These are phyloP conservation scores for Sorex araneus DNA, from an alignment of 2,113 vertebrate genomes.

Conservation along the genomic window DNA sequence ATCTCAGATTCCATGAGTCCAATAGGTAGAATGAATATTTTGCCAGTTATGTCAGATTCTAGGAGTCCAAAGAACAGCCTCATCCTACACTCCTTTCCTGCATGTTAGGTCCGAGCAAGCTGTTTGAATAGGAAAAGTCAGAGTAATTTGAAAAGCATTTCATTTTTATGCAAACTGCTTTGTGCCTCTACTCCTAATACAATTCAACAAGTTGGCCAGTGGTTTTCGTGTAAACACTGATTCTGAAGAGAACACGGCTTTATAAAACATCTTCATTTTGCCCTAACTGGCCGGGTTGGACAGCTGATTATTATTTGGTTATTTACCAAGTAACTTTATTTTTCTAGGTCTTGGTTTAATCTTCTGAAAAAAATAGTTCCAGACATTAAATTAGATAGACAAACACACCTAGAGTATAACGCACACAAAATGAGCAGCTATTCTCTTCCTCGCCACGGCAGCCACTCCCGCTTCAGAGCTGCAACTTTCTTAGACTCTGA, in stretches of 20 bases:
- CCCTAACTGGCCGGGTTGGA: neutral
- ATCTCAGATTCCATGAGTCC: no score
- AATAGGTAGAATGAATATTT: no score
- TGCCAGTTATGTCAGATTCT: no score
- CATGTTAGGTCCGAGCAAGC: neutral
- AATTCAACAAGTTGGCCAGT: neutral
- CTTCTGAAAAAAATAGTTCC: neutral
- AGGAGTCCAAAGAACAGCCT: no score
- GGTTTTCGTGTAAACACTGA: neutral
- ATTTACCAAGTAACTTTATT: neutral
- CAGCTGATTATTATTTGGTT: neutral
- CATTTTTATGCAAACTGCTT: neutral
- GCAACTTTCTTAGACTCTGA: neutral
- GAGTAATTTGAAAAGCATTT: neutral
- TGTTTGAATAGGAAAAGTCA: neutral
- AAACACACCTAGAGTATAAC: neutral
- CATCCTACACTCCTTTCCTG: neutral
- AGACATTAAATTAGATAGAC: neutral
- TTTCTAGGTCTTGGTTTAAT: neutral
- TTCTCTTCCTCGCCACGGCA: neutral
- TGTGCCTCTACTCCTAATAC: neutral
- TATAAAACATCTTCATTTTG: neutral
- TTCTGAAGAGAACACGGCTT: neutral
- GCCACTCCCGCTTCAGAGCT: no score
- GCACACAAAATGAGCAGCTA: fast-evolving